Percentiles rank a stretch among this genome's conserved stretches.
Conservation (phyloP, 2,888 invertebrate genomes). For the Apotomis turbidana region DNA sequence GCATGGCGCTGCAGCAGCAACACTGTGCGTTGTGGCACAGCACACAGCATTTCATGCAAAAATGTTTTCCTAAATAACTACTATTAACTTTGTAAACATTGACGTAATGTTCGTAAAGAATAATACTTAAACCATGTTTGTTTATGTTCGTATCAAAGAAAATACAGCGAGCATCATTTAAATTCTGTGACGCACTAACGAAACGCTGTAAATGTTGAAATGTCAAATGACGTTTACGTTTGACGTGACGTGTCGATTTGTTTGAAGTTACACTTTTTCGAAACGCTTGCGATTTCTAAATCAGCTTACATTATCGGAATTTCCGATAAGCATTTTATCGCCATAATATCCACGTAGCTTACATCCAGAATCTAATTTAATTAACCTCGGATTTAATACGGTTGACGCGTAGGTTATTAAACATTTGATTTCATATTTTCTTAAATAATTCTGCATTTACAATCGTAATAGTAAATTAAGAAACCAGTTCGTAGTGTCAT, state of each 20-base stretch:
- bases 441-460: conserved; percentile 28
- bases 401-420: conserved; percentile 45
- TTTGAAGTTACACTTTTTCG: conserved; percentile 34
- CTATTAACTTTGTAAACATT: no score
- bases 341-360: conserved; percentile 65
- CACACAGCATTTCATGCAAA: no score
- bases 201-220: conserved; percentile 25
- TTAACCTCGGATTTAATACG: conserved; percentile 53
- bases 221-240: conserved; percentile 42
- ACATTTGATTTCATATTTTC: conserved; percentile 30
- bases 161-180: no score
- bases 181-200: background rate
- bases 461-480: conserved; percentile 15
- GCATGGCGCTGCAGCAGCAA: no score
- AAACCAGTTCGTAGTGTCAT: conserved; percentile 28
- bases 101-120: no score
- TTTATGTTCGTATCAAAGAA: no score
- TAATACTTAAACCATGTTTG: no score
- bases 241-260: conserved; percentile 37
- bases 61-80: no score
- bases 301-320: conserved; percentile 45
- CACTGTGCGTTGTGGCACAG: no score
- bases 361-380: conserved; percentile 62
- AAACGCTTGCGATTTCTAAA: conserved; percentile 38
- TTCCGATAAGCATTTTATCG: conserved; percentile 68